Evolutionary conservation across 2,797 vertebrate genomes (phyloP).

Genomic region (Acrocephalus scirpaceus): DNA sequence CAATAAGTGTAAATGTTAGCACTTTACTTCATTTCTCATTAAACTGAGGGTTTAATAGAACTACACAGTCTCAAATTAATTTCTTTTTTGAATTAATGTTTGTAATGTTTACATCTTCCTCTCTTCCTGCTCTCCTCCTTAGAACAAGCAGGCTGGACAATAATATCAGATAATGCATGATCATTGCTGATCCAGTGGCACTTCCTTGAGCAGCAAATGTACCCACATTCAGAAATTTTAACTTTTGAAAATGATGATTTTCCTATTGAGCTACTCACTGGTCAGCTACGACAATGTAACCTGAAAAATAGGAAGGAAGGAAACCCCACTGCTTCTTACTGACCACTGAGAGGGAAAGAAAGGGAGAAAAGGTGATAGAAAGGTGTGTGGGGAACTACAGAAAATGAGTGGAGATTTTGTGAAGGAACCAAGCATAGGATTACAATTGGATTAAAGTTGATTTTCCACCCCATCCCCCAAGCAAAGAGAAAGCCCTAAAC

Average conservation of each 20-base stretch:
- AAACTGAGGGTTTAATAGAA: background rate
- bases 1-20: background rate
- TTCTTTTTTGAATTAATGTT: background rate
- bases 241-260: background rate
- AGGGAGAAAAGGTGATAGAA: background rate
- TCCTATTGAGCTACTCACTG: background rate
- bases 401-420: background rate
- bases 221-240: background rate
- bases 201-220: background rate
- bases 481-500: background rate
- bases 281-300: background rate
- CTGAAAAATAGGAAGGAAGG: background rate
- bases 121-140: background rate
- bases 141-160: background rate
- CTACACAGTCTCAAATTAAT: background rate
- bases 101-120: background rate
- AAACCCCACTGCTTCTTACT: background rate
- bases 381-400: accelerated
- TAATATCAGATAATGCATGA: background rate
- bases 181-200: background rate
- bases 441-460: background rate
- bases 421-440: background rate
- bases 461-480: background rate
- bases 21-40: background rate
- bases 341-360: background rate